These are phyloP conservation scores for Porites lutea DNA, from an alignment of 64 coral and sea anemone genomes.

Conservation along the genomic window DNA sequence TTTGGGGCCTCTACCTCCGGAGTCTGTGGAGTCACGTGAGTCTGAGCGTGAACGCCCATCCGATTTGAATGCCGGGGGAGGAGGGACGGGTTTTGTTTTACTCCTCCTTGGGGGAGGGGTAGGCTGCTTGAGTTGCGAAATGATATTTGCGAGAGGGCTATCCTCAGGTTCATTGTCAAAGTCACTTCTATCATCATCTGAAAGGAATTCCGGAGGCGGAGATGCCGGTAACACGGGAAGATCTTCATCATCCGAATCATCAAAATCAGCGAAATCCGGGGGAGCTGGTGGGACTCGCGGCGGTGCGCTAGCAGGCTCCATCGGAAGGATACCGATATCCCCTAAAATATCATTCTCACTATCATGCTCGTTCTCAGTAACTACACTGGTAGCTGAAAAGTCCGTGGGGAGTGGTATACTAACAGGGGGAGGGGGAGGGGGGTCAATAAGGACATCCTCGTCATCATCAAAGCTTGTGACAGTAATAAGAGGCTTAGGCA, in stretches of 20 bases:
- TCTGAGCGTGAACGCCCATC: not conserved
- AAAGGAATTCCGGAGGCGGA: constrained; percentile 21
- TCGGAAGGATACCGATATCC: constrained; percentile 1
- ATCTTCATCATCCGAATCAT: not conserved
- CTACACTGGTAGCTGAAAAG: constrained; percentile 26
- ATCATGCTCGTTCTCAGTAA: constrained; percentile 6
- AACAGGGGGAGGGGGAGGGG: constrained; percentile 54
- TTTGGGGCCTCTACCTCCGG: not conserved
- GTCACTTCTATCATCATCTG: constrained; percentile 16
- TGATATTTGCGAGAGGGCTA: not conserved
- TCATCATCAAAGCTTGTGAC: constrained; percentile 83
- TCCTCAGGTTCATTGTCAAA: constrained; percentile 12
- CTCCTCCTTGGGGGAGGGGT: not conserved
- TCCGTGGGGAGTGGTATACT: constrained; percentile 36
- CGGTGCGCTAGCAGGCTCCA: constrained; percentile 49
- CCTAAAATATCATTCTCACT: constrained; percentile 13
- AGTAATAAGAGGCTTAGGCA: constrained; percentile 72
- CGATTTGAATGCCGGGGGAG: not conserved
- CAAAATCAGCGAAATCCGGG: constrained; percentile 62
- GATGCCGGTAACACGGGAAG: constrained; percentile 39
- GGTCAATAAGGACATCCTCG: constrained; percentile 47
- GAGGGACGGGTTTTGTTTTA: constrained; percentile 1
- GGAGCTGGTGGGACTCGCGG: constrained; percentile 49
- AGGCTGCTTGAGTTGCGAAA: not conserved
- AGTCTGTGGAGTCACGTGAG: not conserved